Percentiles rank a stretch among this genome's conserved stretches.
phyloP scores from a whole-genome alignment of 2,797 vertebrate species.

The Anas bahamensis region DNA sequence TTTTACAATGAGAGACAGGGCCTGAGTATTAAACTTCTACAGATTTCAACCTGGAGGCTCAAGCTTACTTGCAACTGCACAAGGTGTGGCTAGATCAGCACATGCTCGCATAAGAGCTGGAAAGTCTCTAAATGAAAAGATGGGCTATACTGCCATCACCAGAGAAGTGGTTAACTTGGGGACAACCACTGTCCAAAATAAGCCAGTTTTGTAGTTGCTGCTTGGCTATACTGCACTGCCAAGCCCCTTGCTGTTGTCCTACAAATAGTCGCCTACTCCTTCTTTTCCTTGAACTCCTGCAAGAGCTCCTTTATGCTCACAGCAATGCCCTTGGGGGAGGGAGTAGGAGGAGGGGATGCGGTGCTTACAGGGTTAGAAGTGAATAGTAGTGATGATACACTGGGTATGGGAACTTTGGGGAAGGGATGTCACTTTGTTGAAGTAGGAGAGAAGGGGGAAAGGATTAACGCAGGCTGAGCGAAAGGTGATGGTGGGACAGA shows the following conservation, averaged over 20 bases:
- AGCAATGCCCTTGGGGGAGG: background rate
- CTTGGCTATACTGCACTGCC: background rate
- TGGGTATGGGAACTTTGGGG: background rate
- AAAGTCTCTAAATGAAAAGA: background rate
- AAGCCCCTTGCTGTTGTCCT: background rate
- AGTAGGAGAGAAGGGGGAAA: background rate
- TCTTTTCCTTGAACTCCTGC: background rate
- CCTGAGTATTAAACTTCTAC: background rate
- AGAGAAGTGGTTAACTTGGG: background rate
- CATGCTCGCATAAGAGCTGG: background rate
- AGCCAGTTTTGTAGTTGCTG: rapidly evolving
- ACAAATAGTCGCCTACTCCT: background rate
- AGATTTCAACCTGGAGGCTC: background rate
- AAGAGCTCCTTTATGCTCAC: background rate
- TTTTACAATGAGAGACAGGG: background rate
- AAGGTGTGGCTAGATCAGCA: background rate
- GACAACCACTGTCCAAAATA: background rate
- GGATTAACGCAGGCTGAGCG: background rate
- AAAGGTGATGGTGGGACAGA: too few species aligned
- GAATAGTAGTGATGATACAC: background rate
- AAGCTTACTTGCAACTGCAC: background rate
- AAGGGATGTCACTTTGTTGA: background rate
- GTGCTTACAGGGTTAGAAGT: background rate
- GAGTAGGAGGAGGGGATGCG: too few species aligned
- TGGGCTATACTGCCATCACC: background rate